Percentiles rank a stretch among this genome's conserved stretches.
These are phyloP conservation scores for Urocynchramus pylzowi DNA, from an alignment of 2,113 vertebrate species.

Conservation along the genomic window DNA sequence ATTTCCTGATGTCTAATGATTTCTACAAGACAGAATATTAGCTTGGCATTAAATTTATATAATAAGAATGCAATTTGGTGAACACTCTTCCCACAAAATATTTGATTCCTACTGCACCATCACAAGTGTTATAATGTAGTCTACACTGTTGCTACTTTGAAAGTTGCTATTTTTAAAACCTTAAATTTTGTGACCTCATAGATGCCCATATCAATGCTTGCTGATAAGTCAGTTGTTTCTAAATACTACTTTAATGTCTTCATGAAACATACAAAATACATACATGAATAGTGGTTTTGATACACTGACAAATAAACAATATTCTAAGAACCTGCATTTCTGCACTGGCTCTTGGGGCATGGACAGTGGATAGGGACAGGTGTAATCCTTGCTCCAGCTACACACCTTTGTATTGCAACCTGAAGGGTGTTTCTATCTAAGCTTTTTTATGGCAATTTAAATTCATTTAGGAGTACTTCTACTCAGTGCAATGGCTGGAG, in stretches of 20 bases:
- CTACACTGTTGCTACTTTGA: not conserved
- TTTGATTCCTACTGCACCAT: not conserved
- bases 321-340: not conserved
- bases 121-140: not conserved
- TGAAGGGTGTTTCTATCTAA: not conserved
- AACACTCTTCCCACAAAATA: not conserved
- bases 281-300: not conserved
- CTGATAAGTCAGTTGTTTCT: not conserved
- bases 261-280: not conserved
- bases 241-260: not conserved
- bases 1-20: not conserved
- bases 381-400: not conserved
- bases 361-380: not conserved
- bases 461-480: not conserved
- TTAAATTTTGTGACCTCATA: not conserved
- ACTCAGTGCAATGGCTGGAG: not conserved
- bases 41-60: not conserved
- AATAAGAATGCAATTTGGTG: not conserved
- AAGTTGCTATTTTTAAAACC: not conserved
- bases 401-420: not conserved
- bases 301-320: not conserved
- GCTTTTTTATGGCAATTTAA: not conserved
- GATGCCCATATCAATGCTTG: not conserved
- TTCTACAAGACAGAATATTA: not conserved
- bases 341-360: not conserved